Base-by-base conservation (phyloP, 2,113 vertebrate species). In the Grammomys dolichurus region DNA sequence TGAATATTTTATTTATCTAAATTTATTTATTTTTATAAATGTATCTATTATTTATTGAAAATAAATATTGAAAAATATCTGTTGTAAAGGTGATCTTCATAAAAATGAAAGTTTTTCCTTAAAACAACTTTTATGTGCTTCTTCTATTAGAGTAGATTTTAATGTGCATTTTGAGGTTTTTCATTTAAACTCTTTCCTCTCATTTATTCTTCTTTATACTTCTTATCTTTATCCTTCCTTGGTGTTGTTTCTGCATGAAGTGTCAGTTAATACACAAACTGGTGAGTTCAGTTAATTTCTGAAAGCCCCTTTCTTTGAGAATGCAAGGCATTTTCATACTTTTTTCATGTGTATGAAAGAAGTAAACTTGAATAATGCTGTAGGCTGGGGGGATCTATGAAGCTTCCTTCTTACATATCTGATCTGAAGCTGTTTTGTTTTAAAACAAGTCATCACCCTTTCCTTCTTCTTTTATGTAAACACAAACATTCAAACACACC, bases 241-340 rank as follows among this genome's bases (percentile, higher is more conserved):
- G 86, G 48, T 81, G 77, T 33, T 28, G 67, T 77, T 93, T 95
- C 60, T 92, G 43, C 0, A 80, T 87, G 28, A 31, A 94, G 58
- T 85, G 4, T 60, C 40, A 87, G 26, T 73, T 76, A 80, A 82
- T 22, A 80, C 13, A 70, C 7, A 56, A 93, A 87, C 78, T 77
- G 16, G 51, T 48, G 43, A 72, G 2, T 33, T 56, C 19, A 82
- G 6, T 12, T 14, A 51, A 77, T 84, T 51, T 91, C 77, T 33
- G 26, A 87, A 94, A 94, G 89, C 40, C 89, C 13, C 8, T 69
- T 28, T 95, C 72, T 51, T 94, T 78, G 40, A 95, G 60, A 51
- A 95, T 16, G 26, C 7, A 58, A 76, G 63, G 56, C 33, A 94
- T 65, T 10, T 69, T 69, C 12, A 31, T 33, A 33, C 65, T 69